phyloP scores from a whole-genome alignment of 2,113 vertebrate species.

The Ictidomys tridecemlineatus region DNA sequence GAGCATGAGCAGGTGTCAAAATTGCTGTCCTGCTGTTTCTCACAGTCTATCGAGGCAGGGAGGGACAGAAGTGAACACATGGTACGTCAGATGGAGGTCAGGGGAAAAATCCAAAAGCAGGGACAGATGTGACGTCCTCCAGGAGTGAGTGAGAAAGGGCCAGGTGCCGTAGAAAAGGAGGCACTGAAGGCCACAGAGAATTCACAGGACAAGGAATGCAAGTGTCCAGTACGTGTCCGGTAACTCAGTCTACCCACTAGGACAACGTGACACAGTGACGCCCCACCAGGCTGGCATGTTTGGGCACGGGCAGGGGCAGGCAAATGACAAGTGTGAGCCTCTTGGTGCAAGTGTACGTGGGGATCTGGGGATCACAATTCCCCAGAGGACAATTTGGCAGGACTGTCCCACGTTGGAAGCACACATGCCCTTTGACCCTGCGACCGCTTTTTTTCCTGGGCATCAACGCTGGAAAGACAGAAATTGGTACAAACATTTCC shows the following conservation, averaged over 20 bases:
- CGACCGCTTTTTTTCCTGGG: not conserved
- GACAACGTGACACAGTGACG: accelerated
- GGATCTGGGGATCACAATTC: not conserved
- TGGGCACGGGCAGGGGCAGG: not conserved
- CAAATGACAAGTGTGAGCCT: not conserved
- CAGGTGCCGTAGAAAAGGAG: not conserved
- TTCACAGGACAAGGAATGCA: not conserved
- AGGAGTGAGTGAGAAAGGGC: not conserved
- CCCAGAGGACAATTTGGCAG: not conserved
- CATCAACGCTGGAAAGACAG: not conserved
- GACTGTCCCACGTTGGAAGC: not conserved
- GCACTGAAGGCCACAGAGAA: not conserved
- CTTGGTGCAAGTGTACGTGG: not conserved
- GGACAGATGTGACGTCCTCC: not conserved
- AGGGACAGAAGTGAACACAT: not conserved
- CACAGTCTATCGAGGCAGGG: not conserved
- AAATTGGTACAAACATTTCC: not conserved
- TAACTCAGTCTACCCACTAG: too few relatives aligned
- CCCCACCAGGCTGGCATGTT: accelerated
- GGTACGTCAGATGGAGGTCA: not conserved
- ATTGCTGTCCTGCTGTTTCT: not conserved
- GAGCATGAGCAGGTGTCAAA: not conserved
- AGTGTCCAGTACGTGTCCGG: accelerated
- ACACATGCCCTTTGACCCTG: not conserved
- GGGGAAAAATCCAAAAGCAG: not conserved